Evolutionary conservation across 2,113 vertebrate genomes (phyloP), one percentile per base, ranked within the genome.

Genomic region (Upupa epops): DNA sequence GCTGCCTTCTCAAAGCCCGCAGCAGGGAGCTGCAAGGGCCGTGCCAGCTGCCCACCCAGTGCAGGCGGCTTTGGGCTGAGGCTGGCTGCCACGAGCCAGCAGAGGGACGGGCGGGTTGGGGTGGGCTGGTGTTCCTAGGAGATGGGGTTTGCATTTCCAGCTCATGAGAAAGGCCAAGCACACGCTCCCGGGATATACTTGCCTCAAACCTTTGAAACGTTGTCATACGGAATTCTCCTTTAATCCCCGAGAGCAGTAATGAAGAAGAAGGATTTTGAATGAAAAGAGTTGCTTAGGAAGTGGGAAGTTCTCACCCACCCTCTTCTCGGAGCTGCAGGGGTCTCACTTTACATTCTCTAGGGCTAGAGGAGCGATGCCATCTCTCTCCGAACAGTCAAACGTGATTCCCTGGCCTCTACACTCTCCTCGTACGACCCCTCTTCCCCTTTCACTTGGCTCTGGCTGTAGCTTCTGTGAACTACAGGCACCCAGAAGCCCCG

Each of bases 131-230:
- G n/a, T n/a, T n/a, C n/a, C n/a, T n/a, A n/a, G 34, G 5, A 68
- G 55, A 58, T 14, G 6, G 61, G 55, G 8, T 58, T 90, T 72
- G 73, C 5, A 42, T 75, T 88, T 72, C 48, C 80, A 87, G 40
- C 16, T 54, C 58, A 59, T 21, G 51, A 65, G 37, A 74, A 61
- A 49, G 12, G n/a, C 17, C 13, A 15, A 15, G 6, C 46, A 48
- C 46, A 21, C 46, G 19, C 56, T 61, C 37, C 40, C 11, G 31
- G 70, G 80, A 94, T 89, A 94, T 98, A 98, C 99, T 99, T 98
- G 98, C 99, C 99, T 99, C 99, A 97, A 99, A 98, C 97, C 99
- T 98, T 96, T 99, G 98, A 98, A 99, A 99, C 91, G 99, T 99
- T 93, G 99, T 99, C 99, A 99, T 99, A 97, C 98, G 98, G 98